Evolutionary conservation across 2,888 invertebrate genomes (phyloP), one percentile per base, ranked within the genome.

Genomic region (Zootermopsis nevadensis): DNA sequence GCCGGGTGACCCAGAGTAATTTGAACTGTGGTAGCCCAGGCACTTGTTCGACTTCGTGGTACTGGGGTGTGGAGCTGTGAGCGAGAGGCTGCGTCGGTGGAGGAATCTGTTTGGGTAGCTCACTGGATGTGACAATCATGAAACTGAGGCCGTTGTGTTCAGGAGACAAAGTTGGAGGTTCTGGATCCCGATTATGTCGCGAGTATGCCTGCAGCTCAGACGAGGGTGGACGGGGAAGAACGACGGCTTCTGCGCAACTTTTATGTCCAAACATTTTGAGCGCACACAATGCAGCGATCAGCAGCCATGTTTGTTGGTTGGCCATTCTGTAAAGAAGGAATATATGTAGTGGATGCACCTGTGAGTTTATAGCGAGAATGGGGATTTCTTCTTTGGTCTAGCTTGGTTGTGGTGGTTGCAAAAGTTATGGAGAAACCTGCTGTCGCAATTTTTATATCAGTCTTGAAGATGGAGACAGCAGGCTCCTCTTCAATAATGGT

Each of bases 41-140:
- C 6, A 83, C 80, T 35, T 82, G 84, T 38, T 85, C 85, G 48
- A 80, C 82, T 24, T 81, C 82, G 27, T 81, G 80, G 42, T 85
- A 85, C 69, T 85, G 84, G 15, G 85, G 85, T 38, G 85, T 85
- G n/a, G 85, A 84, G 76, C 85, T 85, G 67, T 83, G 83, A 85
- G 86, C 31, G 85, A 86, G 6, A 86, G 87, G 48, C 86, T 87
- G 84, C 87, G 90, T 89, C 0, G 90, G 90, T 3, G 90, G 88
- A 24, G 90, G 90, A 83, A 90, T 90, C 84, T 90, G 90, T 84
- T 90, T 90, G 0, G 90, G 90, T 55, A 90, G 85, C 82, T 90
- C 90, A 85, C 89, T 90, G 53, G 89, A 89, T 0, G 90, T 90
- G 8, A 79, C 60, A 1, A 79, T 79, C 8, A 79, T 38, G 24